Evolutionary conservation across 2,113 vertebrate species (phyloP).

Genomic region (Dromaius novaehollandiae): DNA sequence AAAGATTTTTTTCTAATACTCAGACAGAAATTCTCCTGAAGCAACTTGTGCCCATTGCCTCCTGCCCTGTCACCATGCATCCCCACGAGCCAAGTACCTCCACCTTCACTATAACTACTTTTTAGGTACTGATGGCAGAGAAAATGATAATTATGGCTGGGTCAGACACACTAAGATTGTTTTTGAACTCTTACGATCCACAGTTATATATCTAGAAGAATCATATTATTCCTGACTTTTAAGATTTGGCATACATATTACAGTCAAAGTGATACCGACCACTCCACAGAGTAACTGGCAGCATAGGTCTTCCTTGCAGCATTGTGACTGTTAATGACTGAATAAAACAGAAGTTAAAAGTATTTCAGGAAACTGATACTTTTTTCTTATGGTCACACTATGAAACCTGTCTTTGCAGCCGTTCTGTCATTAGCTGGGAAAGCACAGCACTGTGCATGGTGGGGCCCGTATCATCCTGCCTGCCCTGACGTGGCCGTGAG

Average conservation of each 20-base stretch:
- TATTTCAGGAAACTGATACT: neutral
- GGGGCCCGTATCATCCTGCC: neutral
- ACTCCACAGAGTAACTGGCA: neutral
- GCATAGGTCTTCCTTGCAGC: neutral
- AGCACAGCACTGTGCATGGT: neutral
- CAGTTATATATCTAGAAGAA: neutral
- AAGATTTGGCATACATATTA: neutral
- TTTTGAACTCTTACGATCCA: neutral
- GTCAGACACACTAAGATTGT: neutral
- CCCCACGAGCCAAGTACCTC: accelerated
- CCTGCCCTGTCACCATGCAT: too few relatives aligned
- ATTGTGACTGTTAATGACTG: neutral
- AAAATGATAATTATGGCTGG: neutral
- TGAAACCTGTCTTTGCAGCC: neutral
- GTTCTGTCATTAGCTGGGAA: neutral
- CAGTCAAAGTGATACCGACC: too few relatives aligned
- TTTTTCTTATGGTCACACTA: neutral
- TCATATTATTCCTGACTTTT: neutral
- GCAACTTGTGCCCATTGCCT: neutral
- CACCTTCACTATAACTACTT: neutral
- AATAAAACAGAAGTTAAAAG: neutral
- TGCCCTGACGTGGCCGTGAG: neutral
- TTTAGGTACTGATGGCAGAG: neutral
- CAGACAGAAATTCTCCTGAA: neutral
- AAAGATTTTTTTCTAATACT: neutral